Conservation (phyloP, 37 sponge, comb jelly and placozoan species). For the Amphimedon queenslandica region DNA sequence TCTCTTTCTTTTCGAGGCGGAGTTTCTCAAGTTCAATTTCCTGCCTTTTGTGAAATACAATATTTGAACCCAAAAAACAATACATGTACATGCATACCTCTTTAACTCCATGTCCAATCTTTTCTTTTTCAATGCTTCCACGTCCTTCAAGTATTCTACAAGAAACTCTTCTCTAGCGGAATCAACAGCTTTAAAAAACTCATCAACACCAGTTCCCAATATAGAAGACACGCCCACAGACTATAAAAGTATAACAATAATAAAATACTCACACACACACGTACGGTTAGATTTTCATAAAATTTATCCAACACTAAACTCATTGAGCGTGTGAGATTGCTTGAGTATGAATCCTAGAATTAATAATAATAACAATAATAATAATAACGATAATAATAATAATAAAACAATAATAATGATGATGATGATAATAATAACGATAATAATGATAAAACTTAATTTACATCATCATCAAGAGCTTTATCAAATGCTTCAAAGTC, state of each 20-base stretch:
- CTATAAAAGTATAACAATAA: constrained; percentile 11
- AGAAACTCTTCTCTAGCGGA: constrained; percentile 70
- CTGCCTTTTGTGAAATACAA: no score
- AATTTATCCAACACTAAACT: constrained; percentile 96
- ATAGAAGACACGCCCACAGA: constrained; percentile 90
- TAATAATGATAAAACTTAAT: constrained; percentile 7
- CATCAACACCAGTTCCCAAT: constrained; percentile 65
- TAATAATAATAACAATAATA: constrained; percentile 1
- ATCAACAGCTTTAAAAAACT: constrained; percentile 75
- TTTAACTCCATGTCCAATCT: constrained; percentile 13
- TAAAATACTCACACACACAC: not conserved
- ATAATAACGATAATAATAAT: not conserved
- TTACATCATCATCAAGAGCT: constrained; percentile 77
- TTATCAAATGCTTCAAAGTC: constrained; percentile 92
- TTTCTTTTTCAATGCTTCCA: constrained; percentile 10
- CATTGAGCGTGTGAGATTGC: constrained; percentile 90
- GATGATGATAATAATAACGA: not conserved
- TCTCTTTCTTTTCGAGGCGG: no score
- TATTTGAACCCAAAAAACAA: no score
- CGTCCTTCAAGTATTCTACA: constrained; percentile 15
- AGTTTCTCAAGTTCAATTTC: no score
- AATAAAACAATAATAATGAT: no score
- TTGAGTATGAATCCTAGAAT: constrained; percentile 74
- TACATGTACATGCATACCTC: no score
- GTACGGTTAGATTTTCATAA: constrained; percentile 76